A percentile compares a stretch with the other conserved stretches of the same genome.
These are phyloP conservation scores for Pterostichus niger DNA, from an alignment of 2,888 invertebrate species.

Conservation along the genomic window DNA sequence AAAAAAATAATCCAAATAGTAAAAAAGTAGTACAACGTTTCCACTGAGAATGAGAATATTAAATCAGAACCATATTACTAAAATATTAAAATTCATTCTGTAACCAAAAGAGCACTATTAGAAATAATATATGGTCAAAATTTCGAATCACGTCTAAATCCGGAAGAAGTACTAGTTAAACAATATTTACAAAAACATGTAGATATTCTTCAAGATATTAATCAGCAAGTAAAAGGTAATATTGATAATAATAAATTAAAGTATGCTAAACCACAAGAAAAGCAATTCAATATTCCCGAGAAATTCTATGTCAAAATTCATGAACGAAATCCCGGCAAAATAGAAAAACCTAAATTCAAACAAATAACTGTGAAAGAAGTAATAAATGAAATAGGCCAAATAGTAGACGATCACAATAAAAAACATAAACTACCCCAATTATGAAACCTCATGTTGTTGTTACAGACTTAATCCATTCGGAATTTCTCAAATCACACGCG, in stretches of 20 bases:
- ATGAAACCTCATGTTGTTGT: not conserved
- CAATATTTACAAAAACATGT: slow-evolving; percentile 10
- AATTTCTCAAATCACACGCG: not conserved
- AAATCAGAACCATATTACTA: not conserved
- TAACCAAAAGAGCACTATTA: not conserved
- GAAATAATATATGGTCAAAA: not conserved
- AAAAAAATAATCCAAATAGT: not conserved
- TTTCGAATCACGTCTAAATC: not conserved
- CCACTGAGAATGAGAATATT: not conserved
- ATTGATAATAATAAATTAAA: slow-evolving; percentile 14
- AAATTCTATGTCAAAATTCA: slow-evolving; percentile 14
- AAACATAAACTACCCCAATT: not conserved
- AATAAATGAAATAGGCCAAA: not conserved
- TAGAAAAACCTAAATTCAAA: slow-evolving; percentile 11
- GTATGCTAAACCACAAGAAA: not conserved
- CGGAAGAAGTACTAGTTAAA: slow-evolving; percentile 21
- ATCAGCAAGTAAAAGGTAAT: not conserved
- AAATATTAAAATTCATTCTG: not conserved
- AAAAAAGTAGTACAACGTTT: not conserved
- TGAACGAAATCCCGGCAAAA: slow-evolving; percentile 11
- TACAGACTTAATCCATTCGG: not conserved
- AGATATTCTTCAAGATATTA: slow-evolving; percentile 18
- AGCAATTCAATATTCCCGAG: not conserved
- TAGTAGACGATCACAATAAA: not conserved
- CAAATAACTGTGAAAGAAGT: not conserved